Conservation (phyloP, 1,140 invertebrate species). For the Pseudoatta argentina region DNA sequence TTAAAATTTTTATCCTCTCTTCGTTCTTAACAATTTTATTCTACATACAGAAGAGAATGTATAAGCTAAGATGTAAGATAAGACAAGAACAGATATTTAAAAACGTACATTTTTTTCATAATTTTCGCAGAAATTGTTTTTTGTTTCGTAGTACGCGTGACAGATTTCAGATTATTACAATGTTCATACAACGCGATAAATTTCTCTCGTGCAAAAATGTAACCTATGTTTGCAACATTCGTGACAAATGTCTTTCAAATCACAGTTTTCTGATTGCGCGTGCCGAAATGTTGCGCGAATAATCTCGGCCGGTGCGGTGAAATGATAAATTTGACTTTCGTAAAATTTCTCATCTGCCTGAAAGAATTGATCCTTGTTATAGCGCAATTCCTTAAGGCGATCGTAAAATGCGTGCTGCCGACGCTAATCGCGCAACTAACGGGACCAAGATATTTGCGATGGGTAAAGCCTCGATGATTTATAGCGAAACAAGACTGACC, state of each 20-base stretch:
- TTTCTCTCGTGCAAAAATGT: conserved; percentile 35
- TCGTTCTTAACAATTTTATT: neutral
- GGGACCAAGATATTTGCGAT: conserved; percentile 47
- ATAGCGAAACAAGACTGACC: neutral
- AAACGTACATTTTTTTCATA: neutral
- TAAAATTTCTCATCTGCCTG: conserved; percentile 9
- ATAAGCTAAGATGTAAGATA: neutral
- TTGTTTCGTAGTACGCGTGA: neutral
- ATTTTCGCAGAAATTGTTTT: neutral
- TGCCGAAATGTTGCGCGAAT: conserved; percentile 7
- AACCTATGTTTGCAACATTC: conserved; percentile 28
- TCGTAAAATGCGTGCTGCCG: conserved; percentile 11
- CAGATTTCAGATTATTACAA: conserved; percentile 17
- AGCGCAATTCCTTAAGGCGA: neutral
- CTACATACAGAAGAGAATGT: neutral
- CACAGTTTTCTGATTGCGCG: neutral
- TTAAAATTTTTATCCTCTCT: neutral
- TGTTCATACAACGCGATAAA: conserved; percentile 3
- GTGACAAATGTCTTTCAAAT: neutral
- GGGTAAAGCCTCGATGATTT: conserved; percentile 54
- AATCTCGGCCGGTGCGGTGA: neutral
- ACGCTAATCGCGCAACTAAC: conserved; percentile 22
- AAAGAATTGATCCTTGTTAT: neutral
- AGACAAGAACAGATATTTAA: neutral
- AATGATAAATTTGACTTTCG: conserved; percentile 13